phyloP scores from a whole-genome alignment of 2,113 vertebrate genomes.

The Recurvirostra avosetta region DNA sequence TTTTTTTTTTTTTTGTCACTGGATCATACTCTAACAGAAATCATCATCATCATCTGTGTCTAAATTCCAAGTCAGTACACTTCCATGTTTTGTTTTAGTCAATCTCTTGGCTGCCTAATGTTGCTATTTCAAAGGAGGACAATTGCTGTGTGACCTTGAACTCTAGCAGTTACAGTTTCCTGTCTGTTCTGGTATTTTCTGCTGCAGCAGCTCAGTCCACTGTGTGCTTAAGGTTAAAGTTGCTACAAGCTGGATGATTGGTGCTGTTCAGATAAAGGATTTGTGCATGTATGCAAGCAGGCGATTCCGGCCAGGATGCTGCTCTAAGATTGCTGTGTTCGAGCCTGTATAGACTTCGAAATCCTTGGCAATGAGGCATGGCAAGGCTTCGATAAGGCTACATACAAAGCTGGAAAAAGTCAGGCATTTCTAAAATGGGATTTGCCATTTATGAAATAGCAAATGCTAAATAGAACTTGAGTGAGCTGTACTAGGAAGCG shows the following conservation, averaged over 20 bases:
- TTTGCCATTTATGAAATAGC: neutral
- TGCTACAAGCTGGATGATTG: neutral
- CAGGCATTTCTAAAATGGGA: neutral
- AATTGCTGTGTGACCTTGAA: slow-evolving; percentile 11
- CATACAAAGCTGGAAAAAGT: neutral
- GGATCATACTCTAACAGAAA: neutral
- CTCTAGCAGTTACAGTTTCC: neutral
- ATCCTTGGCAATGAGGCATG: neutral
- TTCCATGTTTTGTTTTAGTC: neutral
- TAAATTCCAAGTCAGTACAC: neutral
- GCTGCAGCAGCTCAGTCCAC: neutral
- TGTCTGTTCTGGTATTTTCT: neutral
- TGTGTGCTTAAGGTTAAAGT: neutral
- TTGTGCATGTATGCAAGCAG: neutral
- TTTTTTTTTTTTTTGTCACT: neutral
- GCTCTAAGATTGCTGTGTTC: neutral
- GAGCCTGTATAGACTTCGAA: neutral
- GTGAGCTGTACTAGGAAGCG: neutral
- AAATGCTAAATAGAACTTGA: neutral
- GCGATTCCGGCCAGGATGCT: neutral
- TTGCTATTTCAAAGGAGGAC: neutral
- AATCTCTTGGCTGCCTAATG: neutral
- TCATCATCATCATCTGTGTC: neutral
- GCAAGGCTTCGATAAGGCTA: neutral
- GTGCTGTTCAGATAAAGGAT: neutral